A percentile compares a stretch with the other conserved stretches of the same genome.
These are phyloP conservation scores for Macrotus californicus DNA, from an alignment of 2,113 vertebrate genomes.

Conservation along the genomic window DNA sequence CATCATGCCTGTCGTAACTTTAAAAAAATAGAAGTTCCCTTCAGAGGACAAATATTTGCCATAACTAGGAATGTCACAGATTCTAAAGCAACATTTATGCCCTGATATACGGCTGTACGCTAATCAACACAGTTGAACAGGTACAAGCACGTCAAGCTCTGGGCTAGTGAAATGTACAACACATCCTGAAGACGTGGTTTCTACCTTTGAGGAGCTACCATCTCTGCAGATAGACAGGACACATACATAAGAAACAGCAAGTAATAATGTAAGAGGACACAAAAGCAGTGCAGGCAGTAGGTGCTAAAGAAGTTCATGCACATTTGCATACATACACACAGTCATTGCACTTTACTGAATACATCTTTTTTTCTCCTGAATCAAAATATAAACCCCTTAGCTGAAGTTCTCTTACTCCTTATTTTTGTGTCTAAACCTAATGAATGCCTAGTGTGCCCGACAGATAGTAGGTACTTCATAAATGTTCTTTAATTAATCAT, in stretches of 20 bases:
- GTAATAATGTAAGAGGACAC: neutral
- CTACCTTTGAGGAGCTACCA: neutral
- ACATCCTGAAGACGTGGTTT: neutral
- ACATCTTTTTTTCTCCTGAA: neutral
- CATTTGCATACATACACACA: neutral
- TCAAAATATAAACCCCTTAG: neutral
- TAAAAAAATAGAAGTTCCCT: neutral
- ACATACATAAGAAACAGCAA: neutral
- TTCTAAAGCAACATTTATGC: neutral
- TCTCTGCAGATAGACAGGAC: neutral
- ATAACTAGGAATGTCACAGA: neutral
- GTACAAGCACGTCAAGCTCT: neutral
- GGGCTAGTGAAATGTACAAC: neutral
- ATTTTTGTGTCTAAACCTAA: neutral
- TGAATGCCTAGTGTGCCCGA: neutral
- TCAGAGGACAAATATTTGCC: slow-evolving; percentile 11
- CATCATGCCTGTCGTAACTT: neutral
- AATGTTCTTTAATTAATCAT: neutral
- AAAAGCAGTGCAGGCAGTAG: neutral
- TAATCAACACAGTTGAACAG: neutral
- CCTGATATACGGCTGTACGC: neutral
- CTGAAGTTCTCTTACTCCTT: neutral
- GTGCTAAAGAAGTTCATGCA: neutral
- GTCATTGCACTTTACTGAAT: neutral
- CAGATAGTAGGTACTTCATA: slow-evolving; percentile 7